Evolutionary conservation across 2,797 vertebrate species (phyloP).

Genomic region (Lemur catta): DNA sequence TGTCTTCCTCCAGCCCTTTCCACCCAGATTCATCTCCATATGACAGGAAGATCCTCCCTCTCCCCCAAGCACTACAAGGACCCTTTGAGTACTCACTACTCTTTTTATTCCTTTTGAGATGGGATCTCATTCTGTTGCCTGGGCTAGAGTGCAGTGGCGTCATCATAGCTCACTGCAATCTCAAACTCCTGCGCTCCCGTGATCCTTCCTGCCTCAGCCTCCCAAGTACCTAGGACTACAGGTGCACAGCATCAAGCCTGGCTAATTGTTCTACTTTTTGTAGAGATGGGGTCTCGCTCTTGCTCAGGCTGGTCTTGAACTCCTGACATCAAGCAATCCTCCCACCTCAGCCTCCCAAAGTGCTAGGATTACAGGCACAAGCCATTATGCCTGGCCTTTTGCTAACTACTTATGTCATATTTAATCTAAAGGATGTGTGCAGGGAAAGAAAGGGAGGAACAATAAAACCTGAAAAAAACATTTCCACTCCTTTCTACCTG

Average conservation of each 20-base stretch:
- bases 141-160: neutral
- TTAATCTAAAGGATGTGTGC: neutral
- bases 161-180: neutral
- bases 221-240: neutral
- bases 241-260: neutral
- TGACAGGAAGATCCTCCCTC: neutral
- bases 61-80: neutral
- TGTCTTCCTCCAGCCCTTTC: neutral
- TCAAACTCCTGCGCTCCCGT: neutral
- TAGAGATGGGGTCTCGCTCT: neutral
- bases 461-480: neutral
- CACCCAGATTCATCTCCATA: neutral
- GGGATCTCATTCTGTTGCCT: neutral
- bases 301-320: neutral
- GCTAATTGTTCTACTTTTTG: neutral
- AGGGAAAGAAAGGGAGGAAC: neutral
- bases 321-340: neutral
- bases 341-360: neutral
- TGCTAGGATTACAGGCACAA: neutral
- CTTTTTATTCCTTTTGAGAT: neutral
- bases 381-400: neutral
- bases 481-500: slow-evolving; percentile 75
- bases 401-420: neutral
- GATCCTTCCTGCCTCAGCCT: neutral
- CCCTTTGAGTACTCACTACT: neutral